These are phyloP conservation scores for Sorex fumeus DNA, from an alignment of 2,113 vertebrate genomes.

Conservation along the genomic window DNA sequence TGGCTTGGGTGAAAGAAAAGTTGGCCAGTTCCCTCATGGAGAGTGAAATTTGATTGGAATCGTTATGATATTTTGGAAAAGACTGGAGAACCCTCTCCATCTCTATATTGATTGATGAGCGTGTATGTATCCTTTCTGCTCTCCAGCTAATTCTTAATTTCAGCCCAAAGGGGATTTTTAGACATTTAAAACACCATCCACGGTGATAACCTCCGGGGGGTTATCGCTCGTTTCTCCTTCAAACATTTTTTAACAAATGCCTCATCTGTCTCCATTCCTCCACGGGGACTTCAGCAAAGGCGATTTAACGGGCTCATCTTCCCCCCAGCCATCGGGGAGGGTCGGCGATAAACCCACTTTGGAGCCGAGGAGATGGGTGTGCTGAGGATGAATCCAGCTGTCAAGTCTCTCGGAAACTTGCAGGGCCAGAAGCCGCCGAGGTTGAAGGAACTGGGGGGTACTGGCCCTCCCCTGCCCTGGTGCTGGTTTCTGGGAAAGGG, in stretches of 20 bases:
- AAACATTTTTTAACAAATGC: background rate
- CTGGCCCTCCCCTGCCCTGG: background rate
- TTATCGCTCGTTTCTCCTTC: background rate
- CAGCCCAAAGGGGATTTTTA: background rate
- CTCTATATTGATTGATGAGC: background rate
- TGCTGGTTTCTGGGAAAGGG: background rate
- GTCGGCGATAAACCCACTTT: conserved; percentile 53
- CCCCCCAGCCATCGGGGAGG: conserved; percentile 36
- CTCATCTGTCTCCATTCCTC: background rate
- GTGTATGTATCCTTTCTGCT: conserved; percentile 19
- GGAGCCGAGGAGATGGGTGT: conserved; percentile 46
- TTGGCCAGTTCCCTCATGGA: background rate
- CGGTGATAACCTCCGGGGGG: too few species aligned
- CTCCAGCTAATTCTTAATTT: conserved; percentile 20
- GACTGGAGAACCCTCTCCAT: background rate
- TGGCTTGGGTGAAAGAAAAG: background rate
- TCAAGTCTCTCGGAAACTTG: conserved; percentile 46
- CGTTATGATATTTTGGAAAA: conserved; percentile 33
- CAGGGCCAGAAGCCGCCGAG: conserved; percentile 25
- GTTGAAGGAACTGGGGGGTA: background rate
- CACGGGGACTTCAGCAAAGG: background rate
- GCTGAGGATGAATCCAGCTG: conserved; percentile 38
- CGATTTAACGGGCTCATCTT: conserved; percentile 50
- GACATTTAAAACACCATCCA: background rate
- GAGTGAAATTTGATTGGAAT: conserved; percentile 21